Evolutionary conservation across 1,140 invertebrate genomes (phyloP), one percentile per base, ranked within the genome.

Genomic region (Camponotus pennsylvanicus): DNA sequence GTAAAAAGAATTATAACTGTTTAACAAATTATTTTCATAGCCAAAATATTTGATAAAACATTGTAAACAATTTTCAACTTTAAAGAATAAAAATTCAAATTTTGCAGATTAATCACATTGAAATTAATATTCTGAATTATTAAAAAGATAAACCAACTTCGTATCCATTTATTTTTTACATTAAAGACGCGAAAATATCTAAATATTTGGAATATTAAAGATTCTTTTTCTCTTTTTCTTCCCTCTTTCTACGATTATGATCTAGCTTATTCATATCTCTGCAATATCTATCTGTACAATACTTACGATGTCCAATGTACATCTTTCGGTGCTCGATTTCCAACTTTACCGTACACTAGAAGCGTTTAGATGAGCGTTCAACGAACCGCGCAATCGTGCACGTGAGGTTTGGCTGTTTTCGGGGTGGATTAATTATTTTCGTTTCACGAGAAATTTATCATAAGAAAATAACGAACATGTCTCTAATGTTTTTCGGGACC

Each of bases 371-470:
- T 61, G 15, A 34, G 52, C 34, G 45, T 61, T 63, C n/a, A 40
- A 37, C 4, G 55, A 82, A 40, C 6, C 52, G 37, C 27, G 52
- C 1, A 15, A 18, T 13, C 18, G 45, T 18, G 32, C 11, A 27
- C 21, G 18, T 61, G 18, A 40, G 15, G 34, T 57, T 61, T 18
- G n/a, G 40, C 13, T 18, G 7, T 27, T 49, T 49, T 40, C 45
- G 6, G 15, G 21, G 11, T 42, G 8, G 15, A 15, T 57, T 69
- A n/a, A 67, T 52, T 86, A 70, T 80, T 75, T 61, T 49, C 55
- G 42, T 78, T 9, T 71, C 63, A 89, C 88, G 18, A 86, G 69
- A 73, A 89, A 89, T 89, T 89, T 89, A 79, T 77, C 34, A 70
- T 7, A 86, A 34, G 13, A 21, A 59, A 75, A 76, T 86, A 57